Conservation (phyloP, 1,140 invertebrate genomes). For the Anthonomus grandis region DNA sequence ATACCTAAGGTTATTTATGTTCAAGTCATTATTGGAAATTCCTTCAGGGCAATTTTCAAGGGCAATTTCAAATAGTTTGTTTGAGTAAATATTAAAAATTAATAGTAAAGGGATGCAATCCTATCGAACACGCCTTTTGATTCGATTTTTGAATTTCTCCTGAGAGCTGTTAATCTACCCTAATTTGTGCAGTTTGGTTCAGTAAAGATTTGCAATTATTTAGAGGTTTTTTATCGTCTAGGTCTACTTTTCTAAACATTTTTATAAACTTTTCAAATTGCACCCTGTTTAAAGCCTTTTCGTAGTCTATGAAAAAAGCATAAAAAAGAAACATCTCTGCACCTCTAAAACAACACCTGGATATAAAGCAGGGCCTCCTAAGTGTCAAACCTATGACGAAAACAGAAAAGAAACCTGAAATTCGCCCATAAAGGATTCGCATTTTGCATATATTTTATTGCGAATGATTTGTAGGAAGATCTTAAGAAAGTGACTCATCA, state of each 20-base stretch:
- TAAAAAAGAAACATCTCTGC: not conserved
- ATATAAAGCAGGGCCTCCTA: not conserved
- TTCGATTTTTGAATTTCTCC: not conserved
- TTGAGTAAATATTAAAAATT: not conserved
- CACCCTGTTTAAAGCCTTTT: not conserved
- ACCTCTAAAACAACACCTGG: not conserved
- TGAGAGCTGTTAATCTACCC: not conserved
- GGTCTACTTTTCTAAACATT: not conserved
- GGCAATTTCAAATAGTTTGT: not conserved
- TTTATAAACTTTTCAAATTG: not conserved
- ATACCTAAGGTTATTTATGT: too few species aligned
- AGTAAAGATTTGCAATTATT: too few species aligned
- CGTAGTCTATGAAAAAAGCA: not conserved
- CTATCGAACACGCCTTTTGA: not conserved
- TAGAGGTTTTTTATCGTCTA: not conserved
- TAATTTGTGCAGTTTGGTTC: not conserved
- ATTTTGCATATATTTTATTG: not conserved
- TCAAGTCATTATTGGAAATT: too few species aligned
- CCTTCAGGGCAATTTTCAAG: not conserved
- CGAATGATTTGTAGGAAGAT: not conserved
- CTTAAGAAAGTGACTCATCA: not conserved
- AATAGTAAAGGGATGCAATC: not conserved
- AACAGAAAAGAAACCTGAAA: not conserved
- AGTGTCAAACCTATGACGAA: not conserved
- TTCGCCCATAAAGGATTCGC: not conserved